Evolutionary conservation across 2,888 invertebrate genomes (phyloP).

Genomic region (Pseudococcus jackbeardsleyi): DNA sequence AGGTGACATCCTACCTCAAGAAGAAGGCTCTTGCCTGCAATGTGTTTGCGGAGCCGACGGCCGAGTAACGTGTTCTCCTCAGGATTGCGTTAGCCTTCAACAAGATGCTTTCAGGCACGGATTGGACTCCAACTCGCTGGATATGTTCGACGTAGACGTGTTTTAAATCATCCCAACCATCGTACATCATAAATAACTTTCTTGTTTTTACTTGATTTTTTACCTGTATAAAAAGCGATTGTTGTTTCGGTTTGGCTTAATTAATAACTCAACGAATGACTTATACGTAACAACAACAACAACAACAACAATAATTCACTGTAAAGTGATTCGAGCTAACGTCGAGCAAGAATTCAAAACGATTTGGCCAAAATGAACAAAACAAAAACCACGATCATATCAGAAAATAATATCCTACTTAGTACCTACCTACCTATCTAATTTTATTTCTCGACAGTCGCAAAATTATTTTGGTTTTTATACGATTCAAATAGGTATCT

Average conservation of each 20-base stretch:
- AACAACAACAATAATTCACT: too few species aligned
- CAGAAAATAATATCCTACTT: not conserved
- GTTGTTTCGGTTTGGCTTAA: conserved; percentile 47
- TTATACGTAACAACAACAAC: too few species aligned
- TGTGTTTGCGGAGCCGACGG: conserved; percentile 77
- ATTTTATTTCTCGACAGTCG: not conserved
- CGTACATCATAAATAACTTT: conserved; percentile 25
- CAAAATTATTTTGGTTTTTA: not conserved
- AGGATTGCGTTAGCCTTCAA: conserved; percentile 68
- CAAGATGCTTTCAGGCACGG: conserved; percentile 67
- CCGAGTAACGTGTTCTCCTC: conserved; percentile 68
- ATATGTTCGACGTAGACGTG: conserved; percentile 69
- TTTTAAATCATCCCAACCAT: conserved; percentile 66
- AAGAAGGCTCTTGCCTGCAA: conserved; percentile 80
- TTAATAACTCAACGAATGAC: not conserved
- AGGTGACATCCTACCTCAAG: conserved; percentile 78
- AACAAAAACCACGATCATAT: not conserved
- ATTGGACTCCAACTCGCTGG: conserved; percentile 67
- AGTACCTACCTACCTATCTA: not conserved
- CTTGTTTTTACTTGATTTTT: conserved; percentile 52
- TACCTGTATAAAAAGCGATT: conserved; percentile 43
- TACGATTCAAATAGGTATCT: not conserved
- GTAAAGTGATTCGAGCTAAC: not conserved
- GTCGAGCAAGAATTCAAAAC: not conserved
- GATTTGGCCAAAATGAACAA: not conserved